Base-by-base conservation (phyloP, 37 sponge, comb jelly and placozoan species). In the Halichondria panicea region DNA sequence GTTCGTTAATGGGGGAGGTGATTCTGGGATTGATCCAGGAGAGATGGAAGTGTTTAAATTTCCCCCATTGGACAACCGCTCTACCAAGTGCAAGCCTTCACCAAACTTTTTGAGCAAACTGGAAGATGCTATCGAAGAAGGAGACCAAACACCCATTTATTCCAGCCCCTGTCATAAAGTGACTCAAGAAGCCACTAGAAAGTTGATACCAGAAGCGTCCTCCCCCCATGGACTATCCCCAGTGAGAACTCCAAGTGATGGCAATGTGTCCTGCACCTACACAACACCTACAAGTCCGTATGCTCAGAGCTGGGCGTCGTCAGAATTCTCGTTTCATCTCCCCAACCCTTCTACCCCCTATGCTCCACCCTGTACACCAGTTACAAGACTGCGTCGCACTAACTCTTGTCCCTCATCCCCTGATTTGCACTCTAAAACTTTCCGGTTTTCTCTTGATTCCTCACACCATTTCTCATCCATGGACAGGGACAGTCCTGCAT, bases 301-400 rank as follows among this genome's bases (percentile, higher is more conserved):
- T 15, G 67, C 35, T 11, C 83, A 39, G 39, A 84, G 70, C 15
- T 76, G 75, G 58, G 55, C 76, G 1, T 84, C 84, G 1, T 84
- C 84, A 1, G 77, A 84, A 0, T 22, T 75, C 48, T 84, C 84
- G 8, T 75, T 84, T 46, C 0, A 32, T 11, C 55, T 84, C 0
- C 84, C 84, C 12, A 59, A 44, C 15, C 77, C 84, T 18, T 84
- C 84, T 48, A 61, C 52, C 15, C 77, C 84, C 52, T 84, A 77
- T 77, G 84, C 84, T 37, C 84, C 84, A 13, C 84, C 84, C 62
- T 30, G 77, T 34, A 70, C 84, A 31, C 84, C 84, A 6, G 24
- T 43, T 1, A 48, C 45, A 1, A 70, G 60, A 34, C 53, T n/a
- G 2, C 11, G 40, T 4, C 42, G 37, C 58, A 38, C 73, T 1